Conservation (phyloP, 1,140 invertebrate species). For the Anthonomus grandis region DNA sequence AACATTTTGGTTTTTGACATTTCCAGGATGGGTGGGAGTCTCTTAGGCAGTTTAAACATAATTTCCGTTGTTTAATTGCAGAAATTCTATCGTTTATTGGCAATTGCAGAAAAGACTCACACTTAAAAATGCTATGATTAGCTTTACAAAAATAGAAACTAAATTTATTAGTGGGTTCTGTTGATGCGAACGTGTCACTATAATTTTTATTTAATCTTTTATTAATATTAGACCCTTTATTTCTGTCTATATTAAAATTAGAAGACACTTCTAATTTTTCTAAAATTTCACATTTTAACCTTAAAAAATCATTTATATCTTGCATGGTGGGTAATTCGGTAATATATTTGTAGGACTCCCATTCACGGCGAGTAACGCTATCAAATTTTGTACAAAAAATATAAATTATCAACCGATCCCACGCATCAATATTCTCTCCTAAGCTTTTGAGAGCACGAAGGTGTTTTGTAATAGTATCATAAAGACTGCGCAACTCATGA, state of each 20-base stretch:
- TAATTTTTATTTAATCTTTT: not conserved
- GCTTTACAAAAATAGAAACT: conserved; percentile 9
- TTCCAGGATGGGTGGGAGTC: not conserved
- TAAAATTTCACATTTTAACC: not conserved
- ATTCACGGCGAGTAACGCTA: not conserved
- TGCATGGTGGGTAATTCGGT: not conserved
- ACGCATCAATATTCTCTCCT: not conserved
- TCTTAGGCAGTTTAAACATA: conserved; percentile 14
- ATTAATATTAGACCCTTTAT: not conserved
- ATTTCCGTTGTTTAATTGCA: conserved; percentile 1
- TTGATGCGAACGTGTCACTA: too few species aligned
- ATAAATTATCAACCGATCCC: conserved; percentile 7
- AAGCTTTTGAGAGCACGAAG: not conserved
- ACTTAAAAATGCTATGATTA: conserved; percentile 5
- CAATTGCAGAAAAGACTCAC: not conserved
- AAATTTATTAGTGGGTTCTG: too few species aligned
- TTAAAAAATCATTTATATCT: conserved; percentile 7
- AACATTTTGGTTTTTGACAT: conserved; percentile 8
- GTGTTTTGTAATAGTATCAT: not conserved
- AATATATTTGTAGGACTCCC: not conserved
- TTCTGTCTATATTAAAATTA: not conserved
- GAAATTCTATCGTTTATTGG: not conserved
- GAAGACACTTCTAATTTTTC: conserved; percentile 13
- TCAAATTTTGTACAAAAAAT: conserved; percentile 10
- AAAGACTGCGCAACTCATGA: not conserved